Conservation (phyloP, 2,113 vertebrate species). For the Brachionichthys hirsutus region DNA sequence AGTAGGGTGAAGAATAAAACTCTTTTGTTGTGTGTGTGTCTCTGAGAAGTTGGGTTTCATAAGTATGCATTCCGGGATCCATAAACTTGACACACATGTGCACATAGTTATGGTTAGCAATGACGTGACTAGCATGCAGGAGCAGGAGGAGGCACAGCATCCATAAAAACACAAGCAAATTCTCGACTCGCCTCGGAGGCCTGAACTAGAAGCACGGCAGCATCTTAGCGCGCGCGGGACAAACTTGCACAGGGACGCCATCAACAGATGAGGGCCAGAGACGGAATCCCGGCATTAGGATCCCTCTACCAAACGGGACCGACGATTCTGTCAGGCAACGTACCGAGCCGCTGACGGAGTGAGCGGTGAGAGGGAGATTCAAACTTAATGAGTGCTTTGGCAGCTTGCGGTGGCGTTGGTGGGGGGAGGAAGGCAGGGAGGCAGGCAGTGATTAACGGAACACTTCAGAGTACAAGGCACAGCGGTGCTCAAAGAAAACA, state of each 20-base stretch:
- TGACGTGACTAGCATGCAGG: slow-evolving; percentile 64
- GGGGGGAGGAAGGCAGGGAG: slow-evolving; percentile 80
- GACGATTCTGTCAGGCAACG: slow-evolving; percentile 87
- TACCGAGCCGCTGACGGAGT: slow-evolving; percentile 80
- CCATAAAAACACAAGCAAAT: slow-evolving; percentile 55
- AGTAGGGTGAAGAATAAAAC: slow-evolving; percentile 6
- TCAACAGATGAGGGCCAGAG: slow-evolving; percentile 5
- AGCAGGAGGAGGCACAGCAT: slow-evolving; percentile 29
- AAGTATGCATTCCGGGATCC: slow-evolving; percentile 15
- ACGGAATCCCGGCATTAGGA: slow-evolving; percentile 46
- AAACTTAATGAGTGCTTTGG: slow-evolving; percentile 99
- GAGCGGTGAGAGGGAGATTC: slow-evolving; percentile 81
- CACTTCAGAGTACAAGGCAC: slow-evolving; percentile 99
- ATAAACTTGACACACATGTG: slow-evolving; percentile 18
- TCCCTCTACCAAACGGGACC: slow-evolving; percentile 67
- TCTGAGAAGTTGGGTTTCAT: slow-evolving; percentile 16
- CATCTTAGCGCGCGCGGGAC: slow-evolving; percentile 40
- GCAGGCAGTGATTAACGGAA: slow-evolving; percentile 99
- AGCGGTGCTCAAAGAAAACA: slow-evolving; percentile 99
- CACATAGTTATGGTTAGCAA: slow-evolving; percentile 38
- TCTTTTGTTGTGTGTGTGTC: slow-evolving; percentile 6
- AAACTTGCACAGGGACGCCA: slow-evolving; percentile 54
- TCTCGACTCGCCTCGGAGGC: slow-evolving; percentile 34
- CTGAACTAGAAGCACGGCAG: slow-evolving; percentile 28
- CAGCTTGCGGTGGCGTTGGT: slow-evolving; percentile 83